Evolutionary conservation across 2,797 vertebrate species (phyloP).

Genomic region (Calcarius lapponicus): DNA sequence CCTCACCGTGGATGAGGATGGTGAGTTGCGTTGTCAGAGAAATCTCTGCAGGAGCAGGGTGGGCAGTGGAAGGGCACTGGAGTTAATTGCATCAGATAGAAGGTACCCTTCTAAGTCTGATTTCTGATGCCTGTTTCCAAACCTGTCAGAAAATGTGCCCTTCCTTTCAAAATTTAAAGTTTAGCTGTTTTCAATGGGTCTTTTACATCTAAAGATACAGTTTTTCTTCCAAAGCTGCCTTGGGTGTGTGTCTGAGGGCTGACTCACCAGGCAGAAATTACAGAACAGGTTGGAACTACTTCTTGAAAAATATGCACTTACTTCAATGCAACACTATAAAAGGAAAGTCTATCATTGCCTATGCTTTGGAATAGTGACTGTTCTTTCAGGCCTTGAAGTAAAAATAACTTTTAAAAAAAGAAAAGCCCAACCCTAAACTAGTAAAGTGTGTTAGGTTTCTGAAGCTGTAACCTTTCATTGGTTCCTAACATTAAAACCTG

Average conservation of each 20-base stretch:
- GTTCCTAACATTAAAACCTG: not conserved
- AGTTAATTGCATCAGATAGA: not conserved
- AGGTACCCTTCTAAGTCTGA: not conserved
- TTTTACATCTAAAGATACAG: not conserved
- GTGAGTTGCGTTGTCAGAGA: constrained; percentile 71
- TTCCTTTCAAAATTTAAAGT: not conserved
- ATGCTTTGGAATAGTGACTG: not conserved
- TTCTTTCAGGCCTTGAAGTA: not conserved
- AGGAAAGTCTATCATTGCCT: not conserved
- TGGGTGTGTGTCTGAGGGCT: constrained; percentile 20
- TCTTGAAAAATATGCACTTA: not conserved
- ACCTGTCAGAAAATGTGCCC: not conserved
- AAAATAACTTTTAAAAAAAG: not conserved
- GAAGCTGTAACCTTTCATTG: not conserved
- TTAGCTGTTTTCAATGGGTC: not conserved
- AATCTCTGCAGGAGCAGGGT: not conserved
- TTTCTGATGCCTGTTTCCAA: not conserved
- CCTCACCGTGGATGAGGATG: constrained; percentile 98
- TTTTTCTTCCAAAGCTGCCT: not conserved
- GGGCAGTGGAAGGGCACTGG: not conserved
- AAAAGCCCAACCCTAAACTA: not conserved
- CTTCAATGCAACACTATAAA: constrained; percentile 5
- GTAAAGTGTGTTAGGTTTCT: not conserved
- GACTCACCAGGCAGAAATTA: constrained; percentile 32
- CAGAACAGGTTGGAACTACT: constrained; percentile 41